phyloP scores from a whole-genome alignment of 2,113 vertebrate genomes.

The Indicator indicator region DNA sequence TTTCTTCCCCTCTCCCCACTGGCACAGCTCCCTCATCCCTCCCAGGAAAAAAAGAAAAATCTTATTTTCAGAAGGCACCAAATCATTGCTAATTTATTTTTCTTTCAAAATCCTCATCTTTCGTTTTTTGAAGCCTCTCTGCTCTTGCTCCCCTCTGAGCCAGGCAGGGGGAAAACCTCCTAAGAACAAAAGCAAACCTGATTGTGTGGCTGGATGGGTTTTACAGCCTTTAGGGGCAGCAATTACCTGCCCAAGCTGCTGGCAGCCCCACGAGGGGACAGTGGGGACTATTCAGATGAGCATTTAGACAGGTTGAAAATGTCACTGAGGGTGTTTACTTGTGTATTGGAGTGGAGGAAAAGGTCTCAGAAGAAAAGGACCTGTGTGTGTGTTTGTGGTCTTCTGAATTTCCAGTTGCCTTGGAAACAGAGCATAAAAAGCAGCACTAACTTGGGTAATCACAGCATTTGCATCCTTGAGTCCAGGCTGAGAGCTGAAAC shows the following conservation, averaged over 20 bases:
- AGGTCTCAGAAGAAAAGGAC: background rate
- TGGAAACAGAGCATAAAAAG: slow-evolving; percentile 24
- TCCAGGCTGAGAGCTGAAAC: background rate
- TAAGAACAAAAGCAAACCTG: background rate
- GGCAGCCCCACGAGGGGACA: background rate
- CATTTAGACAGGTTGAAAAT: background rate
- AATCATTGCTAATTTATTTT: background rate
- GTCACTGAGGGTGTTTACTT: background rate
- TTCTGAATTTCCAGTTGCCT: slow-evolving; percentile 6
- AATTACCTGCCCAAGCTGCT: background rate
- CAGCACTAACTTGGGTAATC: background rate
- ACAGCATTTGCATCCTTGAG: background rate
- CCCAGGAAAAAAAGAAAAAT: background rate
- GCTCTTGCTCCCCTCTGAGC: background rate
- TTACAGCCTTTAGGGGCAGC: background rate
- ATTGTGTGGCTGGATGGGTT: background rate
- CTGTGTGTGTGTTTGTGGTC: background rate
- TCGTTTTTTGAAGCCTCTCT: background rate
- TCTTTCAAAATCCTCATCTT: background rate
- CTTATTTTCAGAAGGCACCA: background rate
- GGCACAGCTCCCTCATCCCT: background rate
- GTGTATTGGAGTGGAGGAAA: background rate
- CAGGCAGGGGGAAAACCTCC: rapidly evolving
- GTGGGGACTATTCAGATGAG: background rate
- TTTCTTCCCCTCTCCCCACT: background rate